Evolutionary conservation across 2,888 invertebrate species (phyloP).

Genomic region (Trachelus iudaicus): DNA sequence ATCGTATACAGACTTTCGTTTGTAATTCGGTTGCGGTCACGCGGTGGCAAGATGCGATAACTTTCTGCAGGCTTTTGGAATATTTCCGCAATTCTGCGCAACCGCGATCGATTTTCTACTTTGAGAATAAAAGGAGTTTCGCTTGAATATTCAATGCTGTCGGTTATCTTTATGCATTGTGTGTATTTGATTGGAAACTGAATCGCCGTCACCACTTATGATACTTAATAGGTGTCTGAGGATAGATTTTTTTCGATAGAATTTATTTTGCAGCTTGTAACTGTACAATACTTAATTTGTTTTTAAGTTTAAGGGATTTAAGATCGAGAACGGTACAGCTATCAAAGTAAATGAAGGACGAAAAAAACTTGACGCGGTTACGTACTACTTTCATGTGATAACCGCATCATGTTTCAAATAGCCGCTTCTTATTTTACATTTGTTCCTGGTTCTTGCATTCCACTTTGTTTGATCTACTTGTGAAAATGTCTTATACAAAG

Average conservation of each 20-base stretch:
- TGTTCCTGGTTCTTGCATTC: neutral
- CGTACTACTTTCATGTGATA: neutral
- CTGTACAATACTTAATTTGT: constrained; percentile 40
- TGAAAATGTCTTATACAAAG: neutral
- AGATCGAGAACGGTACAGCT: neutral
- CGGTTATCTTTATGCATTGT: neutral
- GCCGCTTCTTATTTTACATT: neutral
- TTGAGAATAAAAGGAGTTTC: neutral
- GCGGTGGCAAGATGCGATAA: neutral
- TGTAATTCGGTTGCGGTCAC: neutral
- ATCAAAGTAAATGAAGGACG: neutral
- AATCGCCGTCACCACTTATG: neutral
- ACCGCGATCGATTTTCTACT: neutral
- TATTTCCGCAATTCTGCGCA: neutral
- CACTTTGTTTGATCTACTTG: neutral
- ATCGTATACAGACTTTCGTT: neutral
- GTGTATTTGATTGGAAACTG: neutral
- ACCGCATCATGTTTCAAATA: neutral
- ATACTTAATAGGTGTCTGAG: neutral
- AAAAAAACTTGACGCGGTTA: neutral
- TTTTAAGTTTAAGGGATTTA: constrained; percentile 25
- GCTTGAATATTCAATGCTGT: neutral
- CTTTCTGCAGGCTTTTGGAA: neutral
- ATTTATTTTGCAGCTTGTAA: neutral
- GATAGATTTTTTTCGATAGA: constrained; percentile 12